Base-by-base conservation (phyloP, 2,113 vertebrate genomes). In the Platysteira castanea region DNA sequence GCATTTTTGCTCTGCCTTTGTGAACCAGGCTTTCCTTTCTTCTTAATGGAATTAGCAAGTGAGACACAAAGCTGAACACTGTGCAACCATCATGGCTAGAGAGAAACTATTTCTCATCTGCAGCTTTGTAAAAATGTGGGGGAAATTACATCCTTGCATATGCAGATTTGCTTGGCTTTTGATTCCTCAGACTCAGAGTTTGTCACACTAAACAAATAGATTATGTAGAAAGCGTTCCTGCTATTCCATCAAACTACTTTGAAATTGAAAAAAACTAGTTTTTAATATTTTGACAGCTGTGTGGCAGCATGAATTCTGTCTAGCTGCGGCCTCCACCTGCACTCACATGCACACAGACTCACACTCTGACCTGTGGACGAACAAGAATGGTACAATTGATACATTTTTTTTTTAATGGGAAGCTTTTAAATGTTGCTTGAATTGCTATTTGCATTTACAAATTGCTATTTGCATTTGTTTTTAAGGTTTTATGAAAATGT, bases 31-130 rank as follows among this genome's bases (percentile, higher is more conserved):
- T 82, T 88, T 84, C 39, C 70, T 94, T 87, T 91, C 75, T 95
- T 82, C 82, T 86, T 82, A 71, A 74, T 91, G 87, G 67, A 89
- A 92, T 94, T 94, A 96, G 64, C 70, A 57, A 95, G 82, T 87
- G 87, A 95, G 65, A 80, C 80, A 78, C 24, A 73, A 78, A 79
- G 63, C 89, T 59, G 89, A 84, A 37, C 82, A 59, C 50, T 23
- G 0, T 1, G 3, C 70, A 84, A 33, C 87, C 78, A 63, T 74
- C 63, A 67, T 33, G 63, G 78, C 73, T 46, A 91, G 75, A 92
- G 44, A 87, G 47, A 77, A 92, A 80, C 63, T 67, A 10, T 90
- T 96, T 90, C 91, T 96, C 87, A 59, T 83, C 82, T 52, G 44
- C 59, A 80, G 87, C 75, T 73, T 92, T 84, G 56, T 85, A 16